Conservation (phyloP, 2,113 vertebrate genomes). For the Malurus alboscapulatus region DNA sequence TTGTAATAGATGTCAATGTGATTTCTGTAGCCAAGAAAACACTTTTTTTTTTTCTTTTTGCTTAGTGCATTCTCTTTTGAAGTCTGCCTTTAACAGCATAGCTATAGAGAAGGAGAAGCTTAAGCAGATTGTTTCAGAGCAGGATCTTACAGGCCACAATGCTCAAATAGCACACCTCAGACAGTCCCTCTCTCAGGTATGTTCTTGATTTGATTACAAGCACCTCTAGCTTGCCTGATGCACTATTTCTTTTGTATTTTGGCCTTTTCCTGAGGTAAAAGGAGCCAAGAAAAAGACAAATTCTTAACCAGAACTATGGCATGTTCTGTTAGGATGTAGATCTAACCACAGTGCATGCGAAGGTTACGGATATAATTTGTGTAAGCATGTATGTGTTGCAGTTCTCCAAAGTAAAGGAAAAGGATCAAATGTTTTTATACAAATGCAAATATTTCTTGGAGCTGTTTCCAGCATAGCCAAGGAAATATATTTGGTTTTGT, state of each 20-base stretch:
- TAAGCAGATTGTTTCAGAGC: slow-evolving; percentile 92
- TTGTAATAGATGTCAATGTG: background rate
- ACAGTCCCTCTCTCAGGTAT: slow-evolving; percentile 96
- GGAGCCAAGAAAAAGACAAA: background rate
- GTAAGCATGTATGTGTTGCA: background rate
- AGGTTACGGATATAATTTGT: background rate
- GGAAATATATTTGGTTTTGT: background rate
- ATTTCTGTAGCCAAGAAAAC: background rate
- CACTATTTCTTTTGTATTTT: background rate
- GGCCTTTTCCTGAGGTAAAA: background rate
- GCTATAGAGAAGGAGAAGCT: slow-evolving; percentile 99
- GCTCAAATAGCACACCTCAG: slow-evolving; percentile 89
- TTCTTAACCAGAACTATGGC: background rate
- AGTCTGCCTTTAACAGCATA: slow-evolving; percentile 98
- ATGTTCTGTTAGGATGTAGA: background rate
- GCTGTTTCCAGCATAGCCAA: background rate
- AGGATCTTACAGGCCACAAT: slow-evolving; percentile 86
- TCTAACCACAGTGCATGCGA: background rate
- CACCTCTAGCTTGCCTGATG: background rate
- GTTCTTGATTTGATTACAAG: background rate
- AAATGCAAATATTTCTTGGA: background rate
- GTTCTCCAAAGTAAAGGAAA: background rate
- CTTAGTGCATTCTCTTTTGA: slow-evolving; percentile 94
- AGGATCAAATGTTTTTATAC: background rate
- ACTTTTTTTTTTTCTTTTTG: background rate